phyloP scores from a whole-genome alignment of 2,888 invertebrate genomes.

The Dynastes hyllus region DNA sequence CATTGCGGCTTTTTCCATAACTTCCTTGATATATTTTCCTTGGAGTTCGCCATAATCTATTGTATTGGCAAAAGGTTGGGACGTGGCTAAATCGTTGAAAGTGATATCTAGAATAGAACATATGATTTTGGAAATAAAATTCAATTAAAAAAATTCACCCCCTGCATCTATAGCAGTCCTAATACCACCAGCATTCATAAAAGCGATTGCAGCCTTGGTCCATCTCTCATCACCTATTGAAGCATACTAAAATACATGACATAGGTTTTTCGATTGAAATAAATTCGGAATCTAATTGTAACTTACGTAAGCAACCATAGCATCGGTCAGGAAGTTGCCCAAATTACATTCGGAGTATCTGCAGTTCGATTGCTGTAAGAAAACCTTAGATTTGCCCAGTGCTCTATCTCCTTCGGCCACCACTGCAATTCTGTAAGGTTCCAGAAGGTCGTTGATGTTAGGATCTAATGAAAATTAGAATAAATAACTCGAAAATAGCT shows the following conservation, averaged over 20 bases:
- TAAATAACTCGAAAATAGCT: background rate
- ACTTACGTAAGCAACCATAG: slow-evolving; percentile 79
- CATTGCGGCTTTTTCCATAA: slow-evolving; percentile 75
- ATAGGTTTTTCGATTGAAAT: background rate
- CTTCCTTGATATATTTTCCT: slow-evolving; percentile 53
- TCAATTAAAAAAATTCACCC: slow-evolving; percentile 69
- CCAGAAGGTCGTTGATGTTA: slow-evolving; percentile 75
- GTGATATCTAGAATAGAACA: slow-evolving; percentile 77
- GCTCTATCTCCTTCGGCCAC: slow-evolving; percentile 73
- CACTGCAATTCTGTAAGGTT: slow-evolving; percentile 76
- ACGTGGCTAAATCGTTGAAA: slow-evolving; percentile 79
- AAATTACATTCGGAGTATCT: slow-evolving; percentile 80
- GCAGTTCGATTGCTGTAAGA: slow-evolving; percentile 75
- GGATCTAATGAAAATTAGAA: slow-evolving; percentile 71
- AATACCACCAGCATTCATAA: slow-evolving; percentile 82
- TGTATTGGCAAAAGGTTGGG: slow-evolving; percentile 85
- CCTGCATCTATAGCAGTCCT: slow-evolving; percentile 80
- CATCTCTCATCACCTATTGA: slow-evolving; percentile 71
- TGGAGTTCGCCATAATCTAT: slow-evolving; percentile 71
- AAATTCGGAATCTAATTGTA: background rate
- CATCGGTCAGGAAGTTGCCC: slow-evolving; percentile 83
- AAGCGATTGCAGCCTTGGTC: slow-evolving; percentile 80
- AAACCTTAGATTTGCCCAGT: slow-evolving; percentile 77
- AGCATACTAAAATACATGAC: slow-evolving; percentile 69
- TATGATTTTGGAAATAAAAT: background rate